Conservation (phyloP, 2,888 invertebrate species). For the Amblyjoppa fuscipennis region DNA sequence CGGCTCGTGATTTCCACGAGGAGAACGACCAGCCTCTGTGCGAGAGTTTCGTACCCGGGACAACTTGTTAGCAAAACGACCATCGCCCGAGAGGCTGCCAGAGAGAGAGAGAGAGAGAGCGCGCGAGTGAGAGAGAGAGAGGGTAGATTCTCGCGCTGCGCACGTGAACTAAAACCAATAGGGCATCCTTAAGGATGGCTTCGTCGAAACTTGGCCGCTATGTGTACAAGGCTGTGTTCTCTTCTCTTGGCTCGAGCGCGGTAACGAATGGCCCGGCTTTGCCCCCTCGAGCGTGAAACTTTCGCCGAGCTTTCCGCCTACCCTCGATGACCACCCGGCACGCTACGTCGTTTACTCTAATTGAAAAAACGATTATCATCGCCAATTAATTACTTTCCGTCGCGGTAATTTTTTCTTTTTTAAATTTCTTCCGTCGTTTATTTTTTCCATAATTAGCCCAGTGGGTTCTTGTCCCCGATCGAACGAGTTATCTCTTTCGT, state of each 20-base stretch:
- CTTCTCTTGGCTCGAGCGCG: slow-evolving; percentile 18
- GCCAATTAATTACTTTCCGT: neutral
- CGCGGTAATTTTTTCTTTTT: neutral
- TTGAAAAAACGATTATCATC: slow-evolving; percentile 27
- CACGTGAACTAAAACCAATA: slow-evolving; percentile 60
- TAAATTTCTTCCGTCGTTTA: too few relatives aligned
- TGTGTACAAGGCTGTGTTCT: neutral
- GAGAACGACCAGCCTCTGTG: slow-evolving; percentile 29
- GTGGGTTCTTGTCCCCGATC: neutral
- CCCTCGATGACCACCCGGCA: slow-evolving; percentile 31
- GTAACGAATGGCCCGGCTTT: slow-evolving; percentile 57
- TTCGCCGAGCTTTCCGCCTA: slow-evolving; percentile 14
- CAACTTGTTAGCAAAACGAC: slow-evolving; percentile 66
- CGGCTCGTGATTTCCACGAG: slow-evolving; percentile 37
- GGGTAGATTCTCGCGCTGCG: slow-evolving; percentile 1
- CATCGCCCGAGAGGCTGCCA: slow-evolving; percentile 22
- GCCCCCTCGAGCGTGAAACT: slow-evolving; percentile 42
- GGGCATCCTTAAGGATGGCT: slow-evolving; percentile 64
- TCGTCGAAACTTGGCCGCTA: slow-evolving; percentile 56
- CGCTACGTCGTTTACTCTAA: slow-evolving; percentile 8
- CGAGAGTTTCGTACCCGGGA: slow-evolving; percentile 55
- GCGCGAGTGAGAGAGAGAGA: slow-evolving; percentile 3
- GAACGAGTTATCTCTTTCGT: neutral
- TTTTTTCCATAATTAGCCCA: neutral
- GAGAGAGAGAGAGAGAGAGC: slow-evolving; percentile 12